These are phyloP conservation scores for Agapornis roseicollis DNA, from an alignment of 2,113 vertebrate genomes.

Conservation along the genomic window DNA sequence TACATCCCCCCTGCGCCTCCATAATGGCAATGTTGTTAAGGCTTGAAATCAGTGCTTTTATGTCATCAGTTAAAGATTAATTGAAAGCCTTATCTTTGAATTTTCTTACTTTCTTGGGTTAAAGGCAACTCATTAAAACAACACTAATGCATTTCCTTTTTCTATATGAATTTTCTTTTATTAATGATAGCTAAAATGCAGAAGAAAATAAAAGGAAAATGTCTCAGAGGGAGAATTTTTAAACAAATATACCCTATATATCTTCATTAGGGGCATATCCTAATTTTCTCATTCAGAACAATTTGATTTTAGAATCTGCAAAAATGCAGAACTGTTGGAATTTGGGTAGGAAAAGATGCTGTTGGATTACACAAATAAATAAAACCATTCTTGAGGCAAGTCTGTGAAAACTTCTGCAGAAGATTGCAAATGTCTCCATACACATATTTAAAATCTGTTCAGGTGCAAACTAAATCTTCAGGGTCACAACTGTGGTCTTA, in stretches of 20 bases:
- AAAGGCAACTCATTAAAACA: slow-evolving; percentile 49
- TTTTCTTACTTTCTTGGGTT: slow-evolving; percentile 41
- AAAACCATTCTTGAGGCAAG: background rate
- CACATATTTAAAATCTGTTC: background rate
- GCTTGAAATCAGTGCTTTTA: slow-evolving; percentile 53
- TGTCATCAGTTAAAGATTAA: slow-evolving; percentile 66
- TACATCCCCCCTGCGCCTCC: background rate
- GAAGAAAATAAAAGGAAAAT: background rate
- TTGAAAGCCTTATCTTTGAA: slow-evolving; percentile 54
- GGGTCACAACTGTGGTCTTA: background rate
- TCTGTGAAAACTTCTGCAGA: background rate
- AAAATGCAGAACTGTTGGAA: background rate
- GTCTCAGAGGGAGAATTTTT: background rate
- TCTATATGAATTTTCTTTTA: background rate
- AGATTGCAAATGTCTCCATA: background rate
- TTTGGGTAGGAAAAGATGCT: background rate
- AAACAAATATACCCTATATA: background rate
- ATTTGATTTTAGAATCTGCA: background rate
- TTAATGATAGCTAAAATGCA: background rate
- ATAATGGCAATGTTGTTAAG: slow-evolving; percentile 33
- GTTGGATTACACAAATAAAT: background rate
- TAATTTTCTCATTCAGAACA: background rate
- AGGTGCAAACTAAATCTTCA: background rate
- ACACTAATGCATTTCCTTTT: background rate
- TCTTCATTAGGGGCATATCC: background rate